These are phyloP conservation scores for Tonatia bakeri DNA, from an alignment of 2,113 vertebrate species.

Conservation along the genomic window DNA sequence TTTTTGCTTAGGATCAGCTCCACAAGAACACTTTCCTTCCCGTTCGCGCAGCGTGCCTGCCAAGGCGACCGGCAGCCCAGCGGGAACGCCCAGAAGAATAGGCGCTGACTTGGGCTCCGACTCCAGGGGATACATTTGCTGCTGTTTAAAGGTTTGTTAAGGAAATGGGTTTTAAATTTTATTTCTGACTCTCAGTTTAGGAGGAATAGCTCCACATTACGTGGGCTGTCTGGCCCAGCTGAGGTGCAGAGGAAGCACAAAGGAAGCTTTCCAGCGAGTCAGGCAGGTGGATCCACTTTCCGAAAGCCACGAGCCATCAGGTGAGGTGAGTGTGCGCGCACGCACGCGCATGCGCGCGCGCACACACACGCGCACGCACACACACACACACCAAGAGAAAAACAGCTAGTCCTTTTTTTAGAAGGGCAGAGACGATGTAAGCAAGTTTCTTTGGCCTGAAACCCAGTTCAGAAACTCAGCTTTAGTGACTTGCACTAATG, in stretches of 20 bases:
- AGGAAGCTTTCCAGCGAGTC: neutral
- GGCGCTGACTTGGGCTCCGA: neutral
- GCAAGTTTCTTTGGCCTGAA: neutral
- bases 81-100: neutral
- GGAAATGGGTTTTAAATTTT: neutral
- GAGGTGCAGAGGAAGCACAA: neutral
- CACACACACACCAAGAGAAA: neutral
- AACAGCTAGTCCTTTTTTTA: neutral
- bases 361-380: no score
- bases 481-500: neutral
- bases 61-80: neutral
- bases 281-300: neutral
- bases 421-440: neutral
- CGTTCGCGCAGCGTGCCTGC: neutral
- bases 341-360: no score
- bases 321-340: neutral
- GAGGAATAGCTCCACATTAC: neutral
- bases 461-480: neutral
- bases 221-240: neutral
- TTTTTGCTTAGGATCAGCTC: neutral
- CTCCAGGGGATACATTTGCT: neutral
- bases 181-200: neutral
- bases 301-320: neutral
- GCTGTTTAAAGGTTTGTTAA: neutral
- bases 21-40: neutral